These are phyloP conservation scores for Lamellibrachia satsuma DNA, from an alignment of 2,888 invertebrate species.

Conservation along the genomic window DNA sequence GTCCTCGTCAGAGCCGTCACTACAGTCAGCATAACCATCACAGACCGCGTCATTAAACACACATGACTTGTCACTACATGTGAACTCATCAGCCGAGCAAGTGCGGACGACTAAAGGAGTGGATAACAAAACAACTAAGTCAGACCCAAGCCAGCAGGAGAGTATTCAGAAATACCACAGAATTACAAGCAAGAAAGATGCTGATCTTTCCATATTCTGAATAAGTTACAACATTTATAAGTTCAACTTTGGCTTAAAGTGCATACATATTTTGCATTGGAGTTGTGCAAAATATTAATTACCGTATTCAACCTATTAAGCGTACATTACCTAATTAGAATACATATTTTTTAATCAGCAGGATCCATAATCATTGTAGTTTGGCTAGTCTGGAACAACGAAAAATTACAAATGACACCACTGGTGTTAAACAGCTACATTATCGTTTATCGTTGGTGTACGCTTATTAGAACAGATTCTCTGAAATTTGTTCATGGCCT, in stretches of 20 bases:
- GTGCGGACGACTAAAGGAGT: neutral
- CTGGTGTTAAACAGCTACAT: too few relatives aligned
- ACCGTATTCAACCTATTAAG: too few relatives aligned
- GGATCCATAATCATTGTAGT: too few relatives aligned
- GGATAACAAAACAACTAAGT: neutral
- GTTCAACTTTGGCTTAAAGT: neutral
- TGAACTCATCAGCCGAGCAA: neutral
- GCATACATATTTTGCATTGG: too few relatives aligned
- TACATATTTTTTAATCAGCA: too few relatives aligned
- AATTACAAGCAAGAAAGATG: neutral
- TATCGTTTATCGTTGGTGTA: too few relatives aligned
- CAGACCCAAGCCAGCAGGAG: neutral
- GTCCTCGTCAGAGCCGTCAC: conserved; percentile 77
- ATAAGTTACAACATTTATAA: neutral
- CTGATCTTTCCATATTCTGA: neutral
- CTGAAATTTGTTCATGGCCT: too few relatives aligned
- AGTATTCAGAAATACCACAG: neutral
- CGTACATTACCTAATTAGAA: too few relatives aligned
- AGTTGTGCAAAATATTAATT: too few relatives aligned
- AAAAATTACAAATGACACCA: too few relatives aligned
- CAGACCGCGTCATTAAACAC: conserved; percentile 67
- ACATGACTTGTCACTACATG: neutral
- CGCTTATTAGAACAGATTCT: too few relatives aligned
- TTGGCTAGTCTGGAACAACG: too few relatives aligned
- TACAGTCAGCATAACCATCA: conserved; percentile 78